phyloP scores from a whole-genome alignment of 2,113 vertebrate genomes.

The Melanerpes formicivorus region DNA sequence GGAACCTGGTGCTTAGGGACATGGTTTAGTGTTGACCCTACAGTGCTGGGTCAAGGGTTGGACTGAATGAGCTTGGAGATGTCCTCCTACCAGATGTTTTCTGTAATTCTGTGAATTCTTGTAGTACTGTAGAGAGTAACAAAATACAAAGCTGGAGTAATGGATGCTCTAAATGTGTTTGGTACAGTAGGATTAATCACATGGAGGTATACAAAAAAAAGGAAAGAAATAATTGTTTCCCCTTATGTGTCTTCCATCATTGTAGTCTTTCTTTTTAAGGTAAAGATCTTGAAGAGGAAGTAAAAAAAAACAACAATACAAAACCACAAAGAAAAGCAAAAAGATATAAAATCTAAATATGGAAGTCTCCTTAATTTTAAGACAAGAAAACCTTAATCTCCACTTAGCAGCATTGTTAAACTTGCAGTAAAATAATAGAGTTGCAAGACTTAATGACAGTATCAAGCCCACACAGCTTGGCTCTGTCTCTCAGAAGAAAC shows the following conservation, averaged over 20 bases:
- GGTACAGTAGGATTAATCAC: background rate
- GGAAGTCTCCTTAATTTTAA: background rate
- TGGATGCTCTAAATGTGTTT: background rate
- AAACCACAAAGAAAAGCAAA: background rate
- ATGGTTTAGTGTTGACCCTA: too few species aligned
- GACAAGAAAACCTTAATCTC: background rate
- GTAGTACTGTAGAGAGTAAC: background rate
- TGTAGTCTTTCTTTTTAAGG: background rate
- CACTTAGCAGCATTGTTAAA: constrained; percentile 17
- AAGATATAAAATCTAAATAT: background rate
- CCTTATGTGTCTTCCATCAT: background rate
- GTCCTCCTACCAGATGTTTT: too few species aligned
- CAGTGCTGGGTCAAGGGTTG: too few species aligned
- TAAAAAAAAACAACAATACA: background rate
- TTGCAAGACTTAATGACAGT: constrained; percentile 1
- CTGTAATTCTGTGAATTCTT: background rate
- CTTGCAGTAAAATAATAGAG: background rate
- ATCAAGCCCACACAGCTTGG: constrained; percentile 42
- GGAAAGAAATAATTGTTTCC: background rate
- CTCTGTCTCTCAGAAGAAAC: constrained; percentile 13
- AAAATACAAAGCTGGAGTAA: background rate
- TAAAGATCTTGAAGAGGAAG: background rate
- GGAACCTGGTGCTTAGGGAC: too few species aligned
- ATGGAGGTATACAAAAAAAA: background rate
- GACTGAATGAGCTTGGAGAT: too few species aligned